These are phyloP conservation scores for Diadema setosum DNA, from an alignment of 35 echinoderm and acorn worm species.

Conservation along the genomic window DNA sequence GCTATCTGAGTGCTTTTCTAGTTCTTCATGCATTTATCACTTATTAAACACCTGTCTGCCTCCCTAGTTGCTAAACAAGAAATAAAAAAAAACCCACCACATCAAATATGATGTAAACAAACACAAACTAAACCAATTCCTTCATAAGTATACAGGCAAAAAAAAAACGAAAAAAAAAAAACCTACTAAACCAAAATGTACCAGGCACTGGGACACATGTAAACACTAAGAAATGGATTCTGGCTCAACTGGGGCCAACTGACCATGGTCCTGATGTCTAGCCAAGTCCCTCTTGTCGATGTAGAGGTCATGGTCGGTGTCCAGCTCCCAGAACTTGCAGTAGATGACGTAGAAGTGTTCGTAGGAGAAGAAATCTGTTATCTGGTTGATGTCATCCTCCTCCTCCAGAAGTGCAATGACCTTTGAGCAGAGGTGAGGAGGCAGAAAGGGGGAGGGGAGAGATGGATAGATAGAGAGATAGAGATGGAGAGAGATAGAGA, in stretches of 20 bases:
- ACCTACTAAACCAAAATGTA: too few relatives aligned
- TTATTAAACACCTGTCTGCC: too few relatives aligned
- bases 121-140: too few relatives aligned
- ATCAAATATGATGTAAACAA: too few relatives aligned
- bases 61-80: too few relatives aligned
- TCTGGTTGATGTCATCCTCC: conserved; percentile 99
- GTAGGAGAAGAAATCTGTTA: conserved; percentile 95
- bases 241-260: neutral
- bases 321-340: conserved; percentile 99
- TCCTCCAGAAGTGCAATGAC: conserved; percentile 87
- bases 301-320: conserved; percentile 90
- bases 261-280: conserved; percentile 96
- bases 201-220: too few relatives aligned
- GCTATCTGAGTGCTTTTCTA: too few relatives aligned
- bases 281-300: conserved; percentile 88
- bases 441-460: neutral
- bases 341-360: conserved; percentile 99
- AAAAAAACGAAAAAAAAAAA: too few relatives aligned
- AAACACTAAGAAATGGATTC: too few relatives aligned
- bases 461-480: neutral
- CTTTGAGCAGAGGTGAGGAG: neutral
- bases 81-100: too few relatives aligned
- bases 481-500: neutral
- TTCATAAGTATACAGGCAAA: too few relatives aligned
- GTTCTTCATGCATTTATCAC: too few relatives aligned